These are phyloP conservation scores for Gymnoscelis rufifasciata DNA, from an alignment of 2,888 invertebrate species.

Conservation along the genomic window DNA sequence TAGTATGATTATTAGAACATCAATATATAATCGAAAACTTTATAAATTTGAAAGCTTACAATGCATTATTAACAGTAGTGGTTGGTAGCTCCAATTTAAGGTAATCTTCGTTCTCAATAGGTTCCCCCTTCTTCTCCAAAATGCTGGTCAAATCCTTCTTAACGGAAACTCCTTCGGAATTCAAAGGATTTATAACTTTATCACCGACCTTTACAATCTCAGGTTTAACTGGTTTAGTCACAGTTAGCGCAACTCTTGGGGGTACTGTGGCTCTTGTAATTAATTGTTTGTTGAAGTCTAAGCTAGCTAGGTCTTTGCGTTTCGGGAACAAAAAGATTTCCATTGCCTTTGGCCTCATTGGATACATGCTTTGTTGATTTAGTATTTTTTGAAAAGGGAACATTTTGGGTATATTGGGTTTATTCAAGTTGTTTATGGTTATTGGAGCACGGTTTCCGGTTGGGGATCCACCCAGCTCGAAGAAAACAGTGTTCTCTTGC, in stretches of 20 bases:
- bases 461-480: conserved; percentile 47
- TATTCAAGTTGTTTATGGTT: conserved; percentile 21
- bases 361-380: conserved; percentile 3
- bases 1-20: conserved; percentile 1
- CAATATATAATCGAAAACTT: conserved; percentile 3
- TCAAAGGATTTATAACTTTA: conserved; percentile 40
- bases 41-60: conserved; percentile 25
- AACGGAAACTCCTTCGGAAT: conserved; percentile 35
- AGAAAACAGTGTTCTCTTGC: conserved; percentile 51
- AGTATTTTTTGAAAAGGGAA: conserved; percentile 3
- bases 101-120: conserved; percentile 21
- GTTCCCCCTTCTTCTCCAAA: conserved; percentile 29
- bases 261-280: neutral
- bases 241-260: conserved; percentile 18
- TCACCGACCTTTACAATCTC: conserved; percentile 54
- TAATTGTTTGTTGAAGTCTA: conserved; percentile 21
- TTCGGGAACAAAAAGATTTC: conserved; percentile 63
- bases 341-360: conserved; percentile 46
- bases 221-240: conserved; percentile 35
- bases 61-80: conserved; percentile 28
- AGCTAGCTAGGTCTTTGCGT: conserved; percentile 38
- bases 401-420: conserved; percentile 4
- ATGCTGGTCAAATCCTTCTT: conserved; percentile 51
- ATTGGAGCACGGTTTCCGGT: conserved; percentile 27
- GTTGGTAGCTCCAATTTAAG: conserved; percentile 28